Base-by-base conservation (phyloP, 2,797 vertebrate genomes). In the Novumbra hubbsi region DNA sequence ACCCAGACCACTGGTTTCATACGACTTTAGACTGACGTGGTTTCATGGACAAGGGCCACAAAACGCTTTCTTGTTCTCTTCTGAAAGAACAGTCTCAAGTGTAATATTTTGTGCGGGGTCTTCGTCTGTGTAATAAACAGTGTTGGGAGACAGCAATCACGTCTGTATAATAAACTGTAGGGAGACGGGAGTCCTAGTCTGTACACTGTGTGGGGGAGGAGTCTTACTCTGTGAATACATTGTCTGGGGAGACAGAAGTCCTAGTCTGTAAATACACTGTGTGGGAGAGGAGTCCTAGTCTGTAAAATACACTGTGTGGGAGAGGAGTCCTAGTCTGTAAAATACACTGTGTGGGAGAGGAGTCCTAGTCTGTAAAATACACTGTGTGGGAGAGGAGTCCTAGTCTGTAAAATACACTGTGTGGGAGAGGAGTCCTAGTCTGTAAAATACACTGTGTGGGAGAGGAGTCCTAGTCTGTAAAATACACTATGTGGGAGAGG, bases 81-180 rank as follows among this genome's bases (percentile, higher is more conserved):
- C 14, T 74, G 55, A 71, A 71, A 17, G 21, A 15, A n/a, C 16
- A 48, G 66, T 45, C 85, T 80, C 82, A 90, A 84, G 89, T 8
- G 11, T 45, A 83, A 91, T 90, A 91, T 89, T 86, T 86, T 88
- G 89, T 84, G 87, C 86, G 85, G 86, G 21, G 86, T 85, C 85
- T 85, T 45, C 45, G 41, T 83, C 85, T 80, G 83, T 91, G 5
- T 2, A 34, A 34, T 34, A 34, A 2, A 34, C 32, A 2, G 32
- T 34, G 32, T 34, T 2, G 32, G 32, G 32, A 34, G 32, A 34
- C 32, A 34, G 32, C 2, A 34, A 5, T 34, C 32, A 2, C 5
- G 32, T 34, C 32, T 2, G 32, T 34, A 34, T 2, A 34, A 34
- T 34, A 34, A 2, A 34, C 32, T 34, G 32, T 34, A 5, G 2